phyloP scores from a whole-genome alignment of 2,888 invertebrate species.

The Lottia gigantea region DNA sequence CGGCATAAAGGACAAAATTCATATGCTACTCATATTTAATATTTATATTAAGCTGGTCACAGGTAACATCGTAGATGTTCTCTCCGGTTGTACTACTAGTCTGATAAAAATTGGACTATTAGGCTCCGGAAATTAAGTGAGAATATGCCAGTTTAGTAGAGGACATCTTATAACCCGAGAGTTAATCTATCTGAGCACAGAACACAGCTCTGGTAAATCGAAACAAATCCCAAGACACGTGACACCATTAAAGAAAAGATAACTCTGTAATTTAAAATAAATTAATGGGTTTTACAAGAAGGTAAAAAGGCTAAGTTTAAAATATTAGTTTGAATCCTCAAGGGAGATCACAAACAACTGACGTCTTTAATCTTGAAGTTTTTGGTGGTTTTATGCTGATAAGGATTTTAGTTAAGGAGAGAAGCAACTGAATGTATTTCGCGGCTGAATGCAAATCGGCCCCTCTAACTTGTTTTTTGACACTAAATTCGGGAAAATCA shows the following conservation, averaged over 20 bases:
- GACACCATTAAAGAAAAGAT: conserved; percentile 9
- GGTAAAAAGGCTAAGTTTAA: neutral
- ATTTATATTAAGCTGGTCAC: no score
- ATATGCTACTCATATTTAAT: no score
- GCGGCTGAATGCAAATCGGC: neutral
- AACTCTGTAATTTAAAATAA: conserved; percentile 5
- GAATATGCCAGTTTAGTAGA: no score
- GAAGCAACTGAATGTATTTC: neutral
- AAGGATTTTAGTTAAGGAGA: conserved; percentile 7
- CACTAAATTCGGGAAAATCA: no score
- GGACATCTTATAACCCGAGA: no score
- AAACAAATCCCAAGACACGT: neutral
- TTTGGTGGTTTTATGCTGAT: neutral
- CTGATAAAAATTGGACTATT: no score
- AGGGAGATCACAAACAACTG: neutral
- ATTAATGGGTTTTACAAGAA: conserved; percentile 2
- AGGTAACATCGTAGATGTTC: no score
- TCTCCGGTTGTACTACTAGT: no score
- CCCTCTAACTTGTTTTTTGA: neutral
- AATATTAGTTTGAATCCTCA: neutral
- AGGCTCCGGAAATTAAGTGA: no score
- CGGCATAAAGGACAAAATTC: no score
- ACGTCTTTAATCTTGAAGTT: conserved; percentile 8
- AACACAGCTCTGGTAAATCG: neutral
- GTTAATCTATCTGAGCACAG: no score